Base-by-base conservation (phyloP, 2,888 invertebrate species). In the Cheilosia soror region DNA sequence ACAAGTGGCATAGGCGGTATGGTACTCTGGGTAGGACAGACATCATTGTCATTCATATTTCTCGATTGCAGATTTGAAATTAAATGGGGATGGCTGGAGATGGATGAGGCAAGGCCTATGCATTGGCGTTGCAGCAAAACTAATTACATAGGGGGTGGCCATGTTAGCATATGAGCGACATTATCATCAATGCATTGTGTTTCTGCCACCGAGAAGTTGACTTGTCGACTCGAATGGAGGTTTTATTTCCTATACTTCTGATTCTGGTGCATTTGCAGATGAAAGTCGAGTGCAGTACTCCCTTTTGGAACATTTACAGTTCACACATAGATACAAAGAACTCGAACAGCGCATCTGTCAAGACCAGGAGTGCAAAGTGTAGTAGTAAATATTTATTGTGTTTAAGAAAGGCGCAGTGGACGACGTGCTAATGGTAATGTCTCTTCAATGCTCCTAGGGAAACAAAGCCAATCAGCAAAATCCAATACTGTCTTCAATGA, bases 31-130 rank as follows among this genome's bases (percentile, higher is more conserved):
- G 5, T 2, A 15, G 42, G 63, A 51, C 63, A 75, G 33, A 29
- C 63, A 42, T 72, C 77, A 63, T 83, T 83, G 79, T 83, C 83
- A 73, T 62, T 83, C 77, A 79, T 73, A 83, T 78, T 83, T 78
- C 68, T 79, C 63, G 83, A 73, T 79, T 78, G 42, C 49, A 73
- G 47, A 63, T 73, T 63, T 68, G 53, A 77, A 66, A 82, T 78
- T 79, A 83, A 79, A 79, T 78, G 78, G 78, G 57, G 47, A 83
- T 55, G 60, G 65, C 29, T 9, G 29, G 57, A 20, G 29, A 29
- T 31, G 37, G 33, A 37, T n/a, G 40, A 11, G 7, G 63, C 15
- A 27, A 37, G 20, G 27, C 37, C 51, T 20, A 20, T 20, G 15
- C 15, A 15, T 51, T 51, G 7, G 63, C 15, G 44, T 40, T 51